A percentile compares a stretch with the other conserved stretches of the same genome.
Evolutionary conservation across 2,797 vertebrate genomes (phyloP).

Genomic region (Artibeus jamaicensis): DNA sequence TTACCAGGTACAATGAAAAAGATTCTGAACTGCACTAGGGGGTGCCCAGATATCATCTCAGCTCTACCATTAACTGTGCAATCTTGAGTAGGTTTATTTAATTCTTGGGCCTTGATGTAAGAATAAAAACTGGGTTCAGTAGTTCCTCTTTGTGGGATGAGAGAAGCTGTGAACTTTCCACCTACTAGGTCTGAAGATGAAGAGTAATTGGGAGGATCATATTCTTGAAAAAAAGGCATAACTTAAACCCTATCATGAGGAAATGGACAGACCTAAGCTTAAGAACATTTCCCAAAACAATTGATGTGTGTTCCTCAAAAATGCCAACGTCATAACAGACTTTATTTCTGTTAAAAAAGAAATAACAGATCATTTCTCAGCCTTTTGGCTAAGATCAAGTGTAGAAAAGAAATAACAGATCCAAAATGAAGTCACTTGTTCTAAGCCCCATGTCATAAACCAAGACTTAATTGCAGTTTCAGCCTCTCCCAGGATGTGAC

Average conservation of each 20-base stretch:
- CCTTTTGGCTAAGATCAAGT: neutral
- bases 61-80: neutral
- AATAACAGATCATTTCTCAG: neutral
- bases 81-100: neutral
- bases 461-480: neutral
- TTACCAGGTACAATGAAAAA: neutral
- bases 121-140: neutral
- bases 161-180: neutral
- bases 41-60: neutral
- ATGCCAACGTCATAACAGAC: neutral
- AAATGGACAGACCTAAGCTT: neutral
- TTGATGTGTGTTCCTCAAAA: neutral
- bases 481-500: neutral
- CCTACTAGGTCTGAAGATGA: neutral
- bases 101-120: neutral
- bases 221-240: neutral
- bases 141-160: neutral
- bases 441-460: neutral
- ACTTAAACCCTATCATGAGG: neutral
- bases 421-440: neutral
- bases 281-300: neutral
- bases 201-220: neutral
- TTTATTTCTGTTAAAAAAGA: neutral
- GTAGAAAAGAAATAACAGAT: neutral
- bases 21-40: neutral